phyloP scores from a whole-genome alignment of 2,888 invertebrate species.

The Drosophila multiciliata region DNA sequence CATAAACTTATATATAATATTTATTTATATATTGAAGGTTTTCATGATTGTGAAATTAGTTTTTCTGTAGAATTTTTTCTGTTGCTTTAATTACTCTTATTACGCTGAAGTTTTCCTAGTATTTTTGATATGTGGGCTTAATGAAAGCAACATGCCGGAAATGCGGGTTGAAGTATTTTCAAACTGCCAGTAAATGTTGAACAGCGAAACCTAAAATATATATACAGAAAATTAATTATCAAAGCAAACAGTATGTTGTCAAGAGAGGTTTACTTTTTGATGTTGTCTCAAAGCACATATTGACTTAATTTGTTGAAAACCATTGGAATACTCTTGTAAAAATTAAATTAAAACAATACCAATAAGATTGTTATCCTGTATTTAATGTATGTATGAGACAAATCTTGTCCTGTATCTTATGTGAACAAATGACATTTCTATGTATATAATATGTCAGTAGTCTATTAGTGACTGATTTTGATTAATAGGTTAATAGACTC shows the following conservation, averaged over 20 bases:
- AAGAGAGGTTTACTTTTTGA: constrained; percentile 14
- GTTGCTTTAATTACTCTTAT: constrained; percentile 48
- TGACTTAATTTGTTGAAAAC: background rate
- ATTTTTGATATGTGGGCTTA: constrained; percentile 30
- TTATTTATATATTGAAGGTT: constrained; percentile 18
- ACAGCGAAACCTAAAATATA: constrained; percentile 13
- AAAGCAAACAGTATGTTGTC: constrained; percentile 14
- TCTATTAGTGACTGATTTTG: constrained; percentile 45
- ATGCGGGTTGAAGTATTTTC: constrained; percentile 43
- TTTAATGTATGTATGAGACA: background rate
- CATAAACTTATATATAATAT: constrained; percentile 11
- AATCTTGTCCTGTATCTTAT: background rate
- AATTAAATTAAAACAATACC: background rate
- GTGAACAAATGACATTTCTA: constrained; percentile 3
- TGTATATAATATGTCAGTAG: constrained; percentile 1
- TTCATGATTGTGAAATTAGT: constrained; percentile 39
- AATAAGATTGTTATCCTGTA: background rate
- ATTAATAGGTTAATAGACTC: constrained; percentile 58
- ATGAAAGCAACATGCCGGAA: constrained; percentile 28
- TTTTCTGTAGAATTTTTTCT: constrained; percentile 32
- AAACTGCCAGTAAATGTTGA: constrained; percentile 15
- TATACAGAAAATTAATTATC: constrained; percentile 23
- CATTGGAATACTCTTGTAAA: background rate
- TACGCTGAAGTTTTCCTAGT: constrained; percentile 24
- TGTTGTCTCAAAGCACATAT: constrained; percentile 1